These are phyloP conservation scores for Zeus faber DNA, from an alignment of 2,113 vertebrate species.

Conservation along the genomic window DNA sequence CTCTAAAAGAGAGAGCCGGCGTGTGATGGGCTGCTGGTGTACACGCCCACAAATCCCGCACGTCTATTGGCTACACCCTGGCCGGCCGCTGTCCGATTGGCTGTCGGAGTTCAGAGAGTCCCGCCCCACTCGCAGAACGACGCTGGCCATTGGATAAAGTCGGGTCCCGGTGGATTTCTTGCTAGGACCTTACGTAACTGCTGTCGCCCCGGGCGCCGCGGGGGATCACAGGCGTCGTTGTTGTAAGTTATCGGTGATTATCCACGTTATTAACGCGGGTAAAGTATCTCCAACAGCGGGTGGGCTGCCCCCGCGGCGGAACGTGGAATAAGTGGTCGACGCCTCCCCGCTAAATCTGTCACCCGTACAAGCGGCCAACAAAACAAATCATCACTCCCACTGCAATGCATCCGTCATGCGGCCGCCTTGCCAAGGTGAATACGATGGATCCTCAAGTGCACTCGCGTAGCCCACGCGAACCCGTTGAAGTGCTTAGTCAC, in stretches of 20 bases:
- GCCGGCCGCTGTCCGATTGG: conserved; percentile 7
- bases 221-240: too few relatives aligned
- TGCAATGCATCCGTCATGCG: conserved; percentile 62
- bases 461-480: conserved; percentile 22
- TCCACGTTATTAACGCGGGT: too few relatives aligned
- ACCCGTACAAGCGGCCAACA: not conserved
- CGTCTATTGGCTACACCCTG: conserved; percentile 11
- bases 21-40: conserved; percentile 12
- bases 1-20: fast-evolving
- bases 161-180: too few relatives aligned
- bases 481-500: conserved; percentile 66
- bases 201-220: too few relatives aligned
- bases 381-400: not conserved
- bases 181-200: too few relatives aligned
- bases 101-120: fast-evolving
- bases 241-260: too few relatives aligned
- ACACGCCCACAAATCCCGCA: not conserved
- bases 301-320: too few relatives aligned
- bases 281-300: too few relatives aligned
- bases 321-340: too few relatives aligned
- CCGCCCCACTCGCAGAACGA: conserved; percentile 4
- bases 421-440: conserved; percentile 64
- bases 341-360: too few relatives aligned
- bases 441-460: not conserved
- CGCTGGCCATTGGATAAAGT: conserved; percentile 29